These are phyloP conservation scores for Crocodylus rhombifer DNA, from an alignment of 2,797 vertebrate genomes.

Conservation along the genomic window DNA sequence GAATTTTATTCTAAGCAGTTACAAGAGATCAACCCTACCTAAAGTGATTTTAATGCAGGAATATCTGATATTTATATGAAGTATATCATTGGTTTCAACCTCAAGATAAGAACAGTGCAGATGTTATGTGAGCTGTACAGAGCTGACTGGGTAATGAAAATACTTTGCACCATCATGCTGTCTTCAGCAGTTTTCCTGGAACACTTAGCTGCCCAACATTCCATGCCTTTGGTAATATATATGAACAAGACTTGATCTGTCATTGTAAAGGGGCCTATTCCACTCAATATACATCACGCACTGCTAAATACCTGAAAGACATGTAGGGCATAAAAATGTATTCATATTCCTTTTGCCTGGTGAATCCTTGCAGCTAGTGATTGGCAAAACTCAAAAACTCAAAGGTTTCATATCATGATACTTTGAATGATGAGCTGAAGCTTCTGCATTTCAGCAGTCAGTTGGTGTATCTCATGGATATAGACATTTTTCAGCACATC, in stretches of 20 bases:
- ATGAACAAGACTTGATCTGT: background rate
- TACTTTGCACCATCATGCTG: no score
- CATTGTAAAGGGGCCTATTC: background rate
- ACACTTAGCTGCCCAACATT: background rate
- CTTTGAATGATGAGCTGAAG: conserved; percentile 2
- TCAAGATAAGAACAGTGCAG: background rate
- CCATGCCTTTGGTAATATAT: no score
- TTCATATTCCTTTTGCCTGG: background rate
- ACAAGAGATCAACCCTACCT: background rate
- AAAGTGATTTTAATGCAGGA: conserved; percentile 1
- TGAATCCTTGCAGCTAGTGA: background rate
- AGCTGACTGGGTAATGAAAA: background rate
- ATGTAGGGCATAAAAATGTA: background rate
- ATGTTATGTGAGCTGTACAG: background rate
- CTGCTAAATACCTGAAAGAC: background rate
- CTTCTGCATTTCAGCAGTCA: no score
- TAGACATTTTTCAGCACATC: background rate
- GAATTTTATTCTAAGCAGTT: background rate
- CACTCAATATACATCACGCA: background rate
- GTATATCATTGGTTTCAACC: background rate
- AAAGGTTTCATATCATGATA: background rate
- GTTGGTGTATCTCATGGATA: no score
- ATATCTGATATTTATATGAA: background rate
- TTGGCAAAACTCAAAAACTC: conserved; percentile 16
- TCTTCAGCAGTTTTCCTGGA: background rate